Percentiles rank a stretch among this genome's conserved stretches.
These are phyloP conservation scores for Oxyruncus cristatus DNA, from an alignment of 2,113 vertebrate species.

Conservation along the genomic window DNA sequence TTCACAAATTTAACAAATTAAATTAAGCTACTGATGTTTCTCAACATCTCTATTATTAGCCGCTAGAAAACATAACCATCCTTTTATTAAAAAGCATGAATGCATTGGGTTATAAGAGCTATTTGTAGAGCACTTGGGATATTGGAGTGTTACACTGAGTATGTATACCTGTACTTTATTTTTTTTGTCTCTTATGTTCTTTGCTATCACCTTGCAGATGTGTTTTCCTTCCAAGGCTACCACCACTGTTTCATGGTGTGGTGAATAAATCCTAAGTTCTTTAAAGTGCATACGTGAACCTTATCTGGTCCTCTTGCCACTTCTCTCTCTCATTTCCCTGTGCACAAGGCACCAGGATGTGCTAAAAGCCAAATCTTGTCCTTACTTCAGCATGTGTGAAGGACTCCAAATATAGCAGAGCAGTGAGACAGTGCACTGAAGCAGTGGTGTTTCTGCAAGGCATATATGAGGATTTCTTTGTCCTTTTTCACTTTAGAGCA, in stretches of 20 bases:
- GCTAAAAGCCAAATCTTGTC: conserved; percentile 18
- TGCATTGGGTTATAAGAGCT: background rate
- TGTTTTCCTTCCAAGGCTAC: background rate
- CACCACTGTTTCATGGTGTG: background rate
- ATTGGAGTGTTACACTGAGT: background rate
- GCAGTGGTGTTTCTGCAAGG: background rate
- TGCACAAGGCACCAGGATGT: background rate
- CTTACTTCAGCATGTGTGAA: background rate
- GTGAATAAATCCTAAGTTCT: background rate
- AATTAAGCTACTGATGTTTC: background rate
- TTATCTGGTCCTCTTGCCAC: background rate
- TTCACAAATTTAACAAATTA: background rate
- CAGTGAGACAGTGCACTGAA: background rate
- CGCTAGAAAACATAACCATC: background rate
- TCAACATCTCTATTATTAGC: background rate
- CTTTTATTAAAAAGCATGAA: background rate
- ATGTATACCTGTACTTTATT: background rate
- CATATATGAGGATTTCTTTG: background rate
- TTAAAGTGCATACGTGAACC: background rate
- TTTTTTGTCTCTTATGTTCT: background rate
- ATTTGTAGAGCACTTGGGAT: background rate
- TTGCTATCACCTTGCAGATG: background rate
- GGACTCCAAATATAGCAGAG: background rate
- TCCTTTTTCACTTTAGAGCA: background rate
- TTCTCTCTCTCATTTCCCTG: background rate